Evolutionary conservation across 2,888 invertebrate species (phyloP).

Genomic region (Phymatocera aterrima): DNA sequence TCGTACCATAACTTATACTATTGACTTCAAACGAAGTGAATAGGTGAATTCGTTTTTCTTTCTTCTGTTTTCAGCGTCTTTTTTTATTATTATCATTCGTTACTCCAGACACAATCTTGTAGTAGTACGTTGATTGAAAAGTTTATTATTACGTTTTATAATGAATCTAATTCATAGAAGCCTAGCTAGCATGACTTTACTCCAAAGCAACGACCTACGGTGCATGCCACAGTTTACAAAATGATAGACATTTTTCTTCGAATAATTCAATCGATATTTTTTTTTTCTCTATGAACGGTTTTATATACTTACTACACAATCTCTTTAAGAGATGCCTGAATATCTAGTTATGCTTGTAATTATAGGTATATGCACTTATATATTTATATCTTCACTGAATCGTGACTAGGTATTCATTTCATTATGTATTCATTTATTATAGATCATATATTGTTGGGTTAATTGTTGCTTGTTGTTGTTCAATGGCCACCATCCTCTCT

Average conservation of each 20-base stretch:
- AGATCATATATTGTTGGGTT: constrained; percentile 14
- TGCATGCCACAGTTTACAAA: constrained; percentile 4
- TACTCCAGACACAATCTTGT: no score
- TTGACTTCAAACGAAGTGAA: constrained; percentile 32
- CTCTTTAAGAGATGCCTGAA: constrained; percentile 5
- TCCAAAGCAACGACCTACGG: constrained; percentile 4
- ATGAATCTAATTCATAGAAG: constrained; percentile 2
- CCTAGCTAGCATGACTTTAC: constrained; percentile 23
- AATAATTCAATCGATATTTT: not conserved
- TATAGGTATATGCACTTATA: not conserved
- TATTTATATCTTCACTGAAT: constrained; percentile 20
- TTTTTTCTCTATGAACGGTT: constrained; percentile 10
- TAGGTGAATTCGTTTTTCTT: constrained; percentile 40
- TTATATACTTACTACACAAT: not conserved
- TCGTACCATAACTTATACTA: constrained; percentile 1
- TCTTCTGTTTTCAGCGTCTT: constrained; percentile 21
- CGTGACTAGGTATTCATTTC: constrained; percentile 34
- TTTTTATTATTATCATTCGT: not conserved
- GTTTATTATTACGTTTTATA: not conserved
- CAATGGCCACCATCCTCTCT: constrained; percentile 10
- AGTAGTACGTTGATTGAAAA: not conserved
- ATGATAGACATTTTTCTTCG: not conserved
- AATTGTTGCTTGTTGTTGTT: constrained; percentile 36
- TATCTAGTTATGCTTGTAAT: constrained; percentile 23
- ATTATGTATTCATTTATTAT: constrained; percentile 9